A percentile compares a stretch with the other conserved stretches of the same genome.
phyloP scores from a whole-genome alignment of 2,797 vertebrate species.

The Melanotaenia boesemani region DNA sequence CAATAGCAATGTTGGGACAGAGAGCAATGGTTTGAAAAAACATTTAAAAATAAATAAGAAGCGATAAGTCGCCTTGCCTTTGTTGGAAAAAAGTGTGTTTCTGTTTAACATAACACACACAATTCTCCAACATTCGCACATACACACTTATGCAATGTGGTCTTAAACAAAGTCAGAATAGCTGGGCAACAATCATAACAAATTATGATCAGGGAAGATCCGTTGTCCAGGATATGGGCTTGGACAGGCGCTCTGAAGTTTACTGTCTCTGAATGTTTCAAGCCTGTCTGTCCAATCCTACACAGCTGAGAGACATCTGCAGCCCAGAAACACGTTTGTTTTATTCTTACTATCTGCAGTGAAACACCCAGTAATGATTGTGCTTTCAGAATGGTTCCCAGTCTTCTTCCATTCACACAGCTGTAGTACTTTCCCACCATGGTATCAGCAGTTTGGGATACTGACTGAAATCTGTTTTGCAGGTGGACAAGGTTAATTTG shows the following conservation, averaged over 20 bases:
- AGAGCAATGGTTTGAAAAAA: constrained; percentile 6
- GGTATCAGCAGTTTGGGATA: not conserved
- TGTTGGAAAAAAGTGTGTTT: constrained; percentile 4
- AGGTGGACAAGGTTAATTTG: not conserved
- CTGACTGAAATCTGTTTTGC: not conserved
- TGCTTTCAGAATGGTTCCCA: not conserved
- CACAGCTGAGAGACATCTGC: constrained; percentile 70
- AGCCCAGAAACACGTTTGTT: constrained; percentile 40
- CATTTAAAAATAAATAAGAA: not conserved
- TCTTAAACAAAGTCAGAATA: constrained; percentile 72
- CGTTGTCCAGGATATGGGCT: constrained; percentile 72
- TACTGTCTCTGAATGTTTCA: constrained; percentile 68
- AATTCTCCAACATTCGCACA: constrained; percentile 13
- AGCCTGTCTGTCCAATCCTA: constrained; percentile 69
- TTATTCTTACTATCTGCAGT: constrained; percentile 14
- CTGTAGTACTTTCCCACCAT: not conserved
- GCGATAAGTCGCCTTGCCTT: not conserved
- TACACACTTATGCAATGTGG: constrained; percentile 31
- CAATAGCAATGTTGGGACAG: not conserved
- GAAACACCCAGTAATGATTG: not conserved
- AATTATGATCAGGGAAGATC: constrained; percentile 74
- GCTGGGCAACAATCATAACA: constrained; percentile 62
- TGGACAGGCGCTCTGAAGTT: constrained; percentile 75
- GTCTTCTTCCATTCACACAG: not conserved
- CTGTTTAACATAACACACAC: constrained; percentile 26